Percentiles rank a stretch among this genome's conserved stretches.
Evolutionary conservation across 2,113 vertebrate genomes (phyloP).

Genomic region (Erythrolamprus reginae): DNA sequence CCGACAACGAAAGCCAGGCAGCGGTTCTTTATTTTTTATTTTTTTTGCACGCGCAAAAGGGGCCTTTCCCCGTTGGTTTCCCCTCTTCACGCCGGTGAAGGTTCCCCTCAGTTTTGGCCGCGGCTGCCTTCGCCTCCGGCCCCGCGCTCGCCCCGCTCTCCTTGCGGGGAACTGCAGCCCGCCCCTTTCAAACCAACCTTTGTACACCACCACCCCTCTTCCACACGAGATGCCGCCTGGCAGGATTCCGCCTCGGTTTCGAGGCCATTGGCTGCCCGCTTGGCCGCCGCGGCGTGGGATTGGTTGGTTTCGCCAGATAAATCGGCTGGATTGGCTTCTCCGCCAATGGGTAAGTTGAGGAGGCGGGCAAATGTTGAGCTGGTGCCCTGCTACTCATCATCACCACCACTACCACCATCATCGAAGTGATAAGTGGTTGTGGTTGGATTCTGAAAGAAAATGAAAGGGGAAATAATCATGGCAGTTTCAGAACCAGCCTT

Average conservation of each 20-base stretch:
- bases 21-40: too few species aligned
- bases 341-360: slow-evolving; percentile 12
- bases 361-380: slow-evolving; percentile 47
- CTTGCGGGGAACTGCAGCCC: slow-evolving; percentile 22
- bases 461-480: not conserved
- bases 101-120: too few species aligned
- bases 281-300: slow-evolving; percentile 67
- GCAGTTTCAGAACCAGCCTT: not conserved
- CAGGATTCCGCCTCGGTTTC: slow-evolving; percentile 61
- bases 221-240: slow-evolving; percentile 68
- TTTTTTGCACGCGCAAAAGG: not conserved
- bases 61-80: not conserved
- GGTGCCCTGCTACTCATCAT: not conserved
- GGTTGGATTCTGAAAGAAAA: not conserved
- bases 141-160: not conserved
- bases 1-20: not conserved
- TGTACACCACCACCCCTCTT: slow-evolving; percentile 64
- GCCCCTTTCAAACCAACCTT: slow-evolving; percentile 53
- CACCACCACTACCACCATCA: not conserved
- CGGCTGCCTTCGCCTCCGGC: not conserved
- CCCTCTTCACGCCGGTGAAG: too few species aligned
- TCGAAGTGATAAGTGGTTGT: not conserved
- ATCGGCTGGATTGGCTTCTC: not conserved
- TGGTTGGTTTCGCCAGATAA: slow-evolving; percentile 58
- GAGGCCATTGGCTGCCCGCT: slow-evolving; percentile 65